A percentile compares a stretch with the other conserved stretches of the same genome.
Evolutionary conservation across 2,797 vertebrate species (phyloP).

Genomic region (Smutsia gigantea): DNA sequence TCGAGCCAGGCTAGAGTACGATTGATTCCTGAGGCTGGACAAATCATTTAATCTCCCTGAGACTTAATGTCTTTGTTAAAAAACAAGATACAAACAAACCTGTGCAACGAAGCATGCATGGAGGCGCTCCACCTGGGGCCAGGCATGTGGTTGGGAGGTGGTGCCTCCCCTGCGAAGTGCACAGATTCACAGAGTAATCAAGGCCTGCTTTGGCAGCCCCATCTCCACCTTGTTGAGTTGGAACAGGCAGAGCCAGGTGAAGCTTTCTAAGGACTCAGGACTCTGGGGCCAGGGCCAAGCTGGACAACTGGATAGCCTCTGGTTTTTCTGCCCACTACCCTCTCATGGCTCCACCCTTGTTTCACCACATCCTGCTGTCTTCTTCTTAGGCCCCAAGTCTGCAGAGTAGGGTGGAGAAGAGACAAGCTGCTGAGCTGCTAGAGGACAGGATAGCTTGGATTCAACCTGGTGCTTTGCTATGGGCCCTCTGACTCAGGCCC

Average conservation of each 20-base stretch:
- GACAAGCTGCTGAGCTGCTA: neutral
- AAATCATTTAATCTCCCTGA: neutral
- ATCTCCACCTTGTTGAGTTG: neutral
- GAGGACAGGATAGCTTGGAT: neutral
- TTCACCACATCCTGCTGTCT: neutral
- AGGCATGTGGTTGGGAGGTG: neutral
- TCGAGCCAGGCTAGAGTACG: neutral
- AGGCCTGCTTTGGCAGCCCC: neutral
- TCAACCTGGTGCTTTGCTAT: neutral
- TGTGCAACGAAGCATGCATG: neutral
- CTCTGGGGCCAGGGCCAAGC: neutral
- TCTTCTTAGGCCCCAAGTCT: neutral
- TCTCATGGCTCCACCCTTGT: neutral
- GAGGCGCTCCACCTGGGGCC: neutral
- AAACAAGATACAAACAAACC: neutral
- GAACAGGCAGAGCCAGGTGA: neutral
- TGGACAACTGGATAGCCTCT: neutral
- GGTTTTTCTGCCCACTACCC: neutral
- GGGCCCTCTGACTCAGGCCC: no score
- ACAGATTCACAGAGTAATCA: neutral
- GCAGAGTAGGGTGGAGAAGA: neutral
- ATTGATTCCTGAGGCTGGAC: neutral
- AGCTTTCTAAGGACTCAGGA: neutral
- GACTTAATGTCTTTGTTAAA: neutral
- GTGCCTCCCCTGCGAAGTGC: neutral